Conservation (phyloP, 1,140 invertebrate species). For the Nautilus pompilius region DNA sequence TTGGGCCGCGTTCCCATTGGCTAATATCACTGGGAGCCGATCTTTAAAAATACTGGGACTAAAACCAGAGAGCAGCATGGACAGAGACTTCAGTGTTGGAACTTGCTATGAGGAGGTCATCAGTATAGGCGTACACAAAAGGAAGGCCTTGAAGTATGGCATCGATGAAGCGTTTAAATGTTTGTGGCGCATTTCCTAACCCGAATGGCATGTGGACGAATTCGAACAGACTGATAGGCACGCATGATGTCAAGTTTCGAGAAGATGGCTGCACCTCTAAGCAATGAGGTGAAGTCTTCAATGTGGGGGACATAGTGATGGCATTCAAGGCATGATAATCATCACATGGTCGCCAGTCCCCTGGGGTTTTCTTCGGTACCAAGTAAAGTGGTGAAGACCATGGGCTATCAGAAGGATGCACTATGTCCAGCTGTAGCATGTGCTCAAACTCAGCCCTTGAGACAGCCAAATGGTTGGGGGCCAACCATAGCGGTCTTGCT, state of each 20-base stretch:
- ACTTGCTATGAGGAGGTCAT: slow-evolving; percentile 16
- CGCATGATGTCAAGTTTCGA: slow-evolving; percentile 3
- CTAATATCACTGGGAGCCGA: too few species aligned
- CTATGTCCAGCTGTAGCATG: slow-evolving; percentile 13
- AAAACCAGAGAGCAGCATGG: too few species aligned
- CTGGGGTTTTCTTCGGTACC: slow-evolving; percentile 51
- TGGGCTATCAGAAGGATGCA: slow-evolving; percentile 10
- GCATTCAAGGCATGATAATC: slow-evolving; percentile 58
- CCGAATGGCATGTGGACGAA: background rate
- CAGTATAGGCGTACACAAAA: slow-evolving; percentile 8
- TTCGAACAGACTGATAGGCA: slow-evolving; percentile 26
- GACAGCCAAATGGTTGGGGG: slow-evolving; percentile 8
- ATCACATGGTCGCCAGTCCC: slow-evolving; percentile 49
- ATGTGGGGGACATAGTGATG: slow-evolving; percentile 29
- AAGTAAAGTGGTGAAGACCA: slow-evolving; percentile 57
- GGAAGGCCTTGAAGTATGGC: background rate
- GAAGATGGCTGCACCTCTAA: background rate
- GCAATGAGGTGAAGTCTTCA: background rate
- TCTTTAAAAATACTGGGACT: too few species aligned
- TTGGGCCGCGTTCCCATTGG: too few species aligned
- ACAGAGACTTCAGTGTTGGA: background rate
- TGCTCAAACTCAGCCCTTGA: slow-evolving; percentile 15
- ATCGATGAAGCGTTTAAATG: slow-evolving; percentile 1
- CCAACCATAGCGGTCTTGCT: slow-evolving; percentile 8
- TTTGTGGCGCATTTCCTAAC: slow-evolving; percentile 11